Evolutionary conservation across 2,797 vertebrate genomes (phyloP), one percentile per base, ranked within the genome.

Genomic region (Smutsia temminckii): DNA sequence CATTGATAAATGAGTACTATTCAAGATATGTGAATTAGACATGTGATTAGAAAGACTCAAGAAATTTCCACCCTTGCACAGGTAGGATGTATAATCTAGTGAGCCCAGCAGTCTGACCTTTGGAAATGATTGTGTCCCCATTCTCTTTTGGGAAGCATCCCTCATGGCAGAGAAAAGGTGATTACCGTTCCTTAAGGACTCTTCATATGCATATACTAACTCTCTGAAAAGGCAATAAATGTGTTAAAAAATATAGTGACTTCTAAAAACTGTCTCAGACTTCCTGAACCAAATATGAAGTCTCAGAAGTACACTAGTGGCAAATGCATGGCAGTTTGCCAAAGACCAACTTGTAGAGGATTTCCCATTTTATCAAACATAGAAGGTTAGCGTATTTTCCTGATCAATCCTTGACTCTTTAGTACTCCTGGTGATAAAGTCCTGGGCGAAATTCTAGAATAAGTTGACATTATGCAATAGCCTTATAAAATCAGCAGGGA

Each of bases 361-460:
- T 97, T 98, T 97, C 71, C 85, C 84, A 55, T 42, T 53, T 85
- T 85, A 81, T 91, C 23, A 40, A 89, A 91, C 66, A 95, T 87
- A 97, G 87, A 97, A 12, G 32, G 7, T 88, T 95, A 80, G 85
- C 96, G 93, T 96, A 97, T 98, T 98, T 87, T 81, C 90, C 57
- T 0, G 12, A 61, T 32, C 93, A 90, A 69, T 64, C 27, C 37
- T 32, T 96, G 95, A 68, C 68, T 96, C 91, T 69, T 83, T 96
- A 69, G 64, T 93, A 84, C 49, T 64, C n/a, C 78, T 90, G 68
- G 68, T 94, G 80, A 83, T 27, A 74, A 81, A 97, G 85, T 40
- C 75, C 66, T 87, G 85, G 84, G 79, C 79, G 92, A 87, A 94
- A 68, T 27, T 94, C 68, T 84, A 84, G 77, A 93, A 96, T 75